phyloP scores from a whole-genome alignment of 2,888 invertebrate species.

The Lithophane leautieri region DNA sequence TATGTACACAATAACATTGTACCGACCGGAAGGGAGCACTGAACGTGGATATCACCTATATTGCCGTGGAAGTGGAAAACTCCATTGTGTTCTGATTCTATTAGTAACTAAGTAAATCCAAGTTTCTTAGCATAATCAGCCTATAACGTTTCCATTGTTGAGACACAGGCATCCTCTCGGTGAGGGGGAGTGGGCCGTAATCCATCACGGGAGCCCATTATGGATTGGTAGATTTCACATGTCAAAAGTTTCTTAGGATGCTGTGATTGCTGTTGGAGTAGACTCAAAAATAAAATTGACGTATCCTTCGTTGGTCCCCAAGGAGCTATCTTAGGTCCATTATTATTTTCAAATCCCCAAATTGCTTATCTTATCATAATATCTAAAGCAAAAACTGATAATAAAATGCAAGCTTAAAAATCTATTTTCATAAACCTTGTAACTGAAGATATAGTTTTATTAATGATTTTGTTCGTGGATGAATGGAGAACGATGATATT shows the following conservation, averaged over 20 bases:
- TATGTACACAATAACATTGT: constrained; percentile 52
- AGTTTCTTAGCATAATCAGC: background rate
- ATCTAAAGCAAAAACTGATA: background rate
- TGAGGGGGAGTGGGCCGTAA: no score
- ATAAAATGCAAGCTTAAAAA: background rate
- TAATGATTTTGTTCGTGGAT: background rate
- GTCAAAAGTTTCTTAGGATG: background rate
- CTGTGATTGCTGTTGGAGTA: background rate
- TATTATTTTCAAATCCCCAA: background rate
- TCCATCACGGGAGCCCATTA: no score
- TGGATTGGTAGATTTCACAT: no score
- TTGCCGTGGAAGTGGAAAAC: constrained; percentile 38
- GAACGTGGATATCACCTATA: constrained; percentile 49
- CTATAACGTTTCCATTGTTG: no score
- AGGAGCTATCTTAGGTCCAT: constrained; percentile 20
- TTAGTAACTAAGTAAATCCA: background rate
- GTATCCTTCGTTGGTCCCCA: background rate
- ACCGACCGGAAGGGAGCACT: constrained; percentile 36
- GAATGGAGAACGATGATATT: background rate
- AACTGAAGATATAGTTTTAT: background rate
- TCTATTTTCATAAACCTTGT: background rate
- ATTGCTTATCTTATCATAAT: background rate
- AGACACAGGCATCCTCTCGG: no score
- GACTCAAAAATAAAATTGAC: background rate
- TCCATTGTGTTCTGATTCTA: constrained; percentile 20